phyloP scores from a whole-genome alignment of 2,888 invertebrate genomes.

The Hipparchia semele region DNA sequence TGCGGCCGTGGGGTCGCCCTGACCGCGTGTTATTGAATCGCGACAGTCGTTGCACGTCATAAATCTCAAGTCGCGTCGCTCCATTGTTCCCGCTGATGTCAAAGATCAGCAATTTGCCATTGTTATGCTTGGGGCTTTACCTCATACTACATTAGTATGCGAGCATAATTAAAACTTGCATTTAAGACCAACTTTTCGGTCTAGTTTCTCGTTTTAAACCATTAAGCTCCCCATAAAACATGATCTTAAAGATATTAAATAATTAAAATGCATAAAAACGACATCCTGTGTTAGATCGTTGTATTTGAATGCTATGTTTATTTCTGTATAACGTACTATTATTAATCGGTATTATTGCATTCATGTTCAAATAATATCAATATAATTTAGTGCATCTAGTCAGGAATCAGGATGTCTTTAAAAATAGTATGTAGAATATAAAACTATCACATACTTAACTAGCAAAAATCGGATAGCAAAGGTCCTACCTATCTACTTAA shows the following conservation, averaged over 20 bases:
- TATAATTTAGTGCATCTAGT: neutral
- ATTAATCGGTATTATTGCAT: no score
- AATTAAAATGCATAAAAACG: neutral
- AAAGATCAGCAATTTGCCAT: slow-evolving; percentile 81
- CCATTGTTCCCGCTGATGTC: slow-evolving; percentile 77
- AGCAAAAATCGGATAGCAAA: no score
- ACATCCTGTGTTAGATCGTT: neutral
- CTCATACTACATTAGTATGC: slow-evolving; percentile 45
- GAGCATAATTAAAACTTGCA: slow-evolving; percentile 35
- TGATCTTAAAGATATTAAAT: neutral
- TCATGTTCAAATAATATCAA: neutral
- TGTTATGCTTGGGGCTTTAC: slow-evolving; percentile 58
- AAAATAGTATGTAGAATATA: no score
- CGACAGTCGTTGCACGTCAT: slow-evolving; percentile 52
- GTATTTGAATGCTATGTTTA: neutral
- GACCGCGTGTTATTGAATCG: slow-evolving; percentile 47
- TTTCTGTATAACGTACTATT: neutral
- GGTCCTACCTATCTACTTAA: no score
- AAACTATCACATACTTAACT: no score
- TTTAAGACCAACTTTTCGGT: neutral
- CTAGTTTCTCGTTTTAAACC: neutral
- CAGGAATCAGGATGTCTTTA: neutral
- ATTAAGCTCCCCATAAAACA: neutral
- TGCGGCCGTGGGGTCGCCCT: slow-evolving; percentile 27
- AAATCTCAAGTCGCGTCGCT: slow-evolving; percentile 59